Evolutionary conservation across 2,888 invertebrate genomes (phyloP).

Genomic region (Oxycera nigricornis): DNA sequence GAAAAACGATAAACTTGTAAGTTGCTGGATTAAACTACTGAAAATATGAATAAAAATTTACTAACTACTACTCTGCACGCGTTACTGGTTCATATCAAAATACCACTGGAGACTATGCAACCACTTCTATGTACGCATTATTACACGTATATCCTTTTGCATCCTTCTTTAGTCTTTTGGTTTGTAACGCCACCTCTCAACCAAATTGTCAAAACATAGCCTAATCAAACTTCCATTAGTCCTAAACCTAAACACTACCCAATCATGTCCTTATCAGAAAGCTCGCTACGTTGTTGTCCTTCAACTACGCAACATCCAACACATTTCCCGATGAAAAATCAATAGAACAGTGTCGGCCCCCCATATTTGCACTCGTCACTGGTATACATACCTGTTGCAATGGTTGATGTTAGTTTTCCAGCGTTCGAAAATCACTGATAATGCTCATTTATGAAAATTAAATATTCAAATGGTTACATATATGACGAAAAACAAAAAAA

Average conservation of each 20-base stretch:
- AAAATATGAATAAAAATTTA: too few relatives aligned
- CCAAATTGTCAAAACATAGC: not conserved
- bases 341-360: not conserved
- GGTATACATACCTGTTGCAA: constrained; percentile 42
- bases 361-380: not conserved
- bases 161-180: too few relatives aligned
- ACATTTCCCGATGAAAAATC: constrained; percentile 19
- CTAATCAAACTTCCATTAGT: not conserved
- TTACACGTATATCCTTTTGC: too few relatives aligned
- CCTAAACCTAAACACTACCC: not conserved
- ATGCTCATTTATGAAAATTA: constrained; percentile 13
- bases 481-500: not conserved
- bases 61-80: too few relatives aligned
- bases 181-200: not conserved
- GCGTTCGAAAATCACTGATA: not conserved
- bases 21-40: too few relatives aligned
- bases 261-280: not conserved
- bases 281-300: constrained; percentile 4
- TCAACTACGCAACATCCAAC: constrained; percentile 20
- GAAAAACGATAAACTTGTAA: too few relatives aligned
- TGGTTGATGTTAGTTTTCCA: constrained; percentile 37
- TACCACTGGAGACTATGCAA: too few relatives aligned
- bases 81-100: too few relatives aligned
- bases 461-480: not conserved
- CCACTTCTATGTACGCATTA: too few relatives aligned